These are phyloP conservation scores for Cetoscarus ocellatus DNA, from an alignment of 2,797 vertebrate genomes.

Conservation along the genomic window DNA sequence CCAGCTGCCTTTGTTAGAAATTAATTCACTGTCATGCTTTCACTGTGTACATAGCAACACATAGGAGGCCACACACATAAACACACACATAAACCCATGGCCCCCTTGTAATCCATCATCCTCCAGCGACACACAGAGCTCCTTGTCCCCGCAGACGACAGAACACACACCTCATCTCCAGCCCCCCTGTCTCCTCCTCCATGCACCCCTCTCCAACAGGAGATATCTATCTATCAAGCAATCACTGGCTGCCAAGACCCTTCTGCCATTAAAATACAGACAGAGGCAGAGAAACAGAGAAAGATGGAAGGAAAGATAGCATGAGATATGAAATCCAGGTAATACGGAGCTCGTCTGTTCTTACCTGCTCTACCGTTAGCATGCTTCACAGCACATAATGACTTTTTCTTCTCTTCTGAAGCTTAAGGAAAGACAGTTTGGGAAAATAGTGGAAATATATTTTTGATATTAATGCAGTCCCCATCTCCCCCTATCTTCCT, in stretches of 20 bases:
- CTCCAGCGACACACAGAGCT: slow-evolving; percentile 65
- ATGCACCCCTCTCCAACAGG: slow-evolving; percentile 54
- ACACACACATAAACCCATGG: slow-evolving; percentile 40
- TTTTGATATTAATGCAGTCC: slow-evolving; percentile 61
- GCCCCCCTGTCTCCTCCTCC: slow-evolving; percentile 55
- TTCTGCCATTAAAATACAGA: slow-evolving; percentile 57
- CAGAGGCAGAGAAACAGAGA: slow-evolving; percentile 38
- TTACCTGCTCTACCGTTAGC: slow-evolving; percentile 66
- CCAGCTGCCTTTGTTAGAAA: slow-evolving; percentile 61
- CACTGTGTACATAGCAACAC: slow-evolving; percentile 50
- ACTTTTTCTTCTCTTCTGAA: slow-evolving; percentile 77
- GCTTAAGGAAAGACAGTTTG: slow-evolving; percentile 75
- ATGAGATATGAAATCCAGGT: slow-evolving; percentile 72
- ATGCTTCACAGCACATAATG: slow-evolving; percentile 84
- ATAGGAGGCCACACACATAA: slow-evolving; percentile 9
- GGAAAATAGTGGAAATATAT: slow-evolving; percentile 75
- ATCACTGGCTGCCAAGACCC: slow-evolving; percentile 65
- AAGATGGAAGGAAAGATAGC: slow-evolving; percentile 50
- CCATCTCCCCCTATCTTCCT: slow-evolving; percentile 52
- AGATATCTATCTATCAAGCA: slow-evolving; percentile 77
- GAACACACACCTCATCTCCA: slow-evolving; percentile 72
- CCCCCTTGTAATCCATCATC: slow-evolving; percentile 79
- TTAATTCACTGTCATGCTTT: slow-evolving; percentile 61
- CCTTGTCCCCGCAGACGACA: slow-evolving; percentile 65
- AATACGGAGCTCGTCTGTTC: slow-evolving; percentile 59